Evolutionary conservation across 2,888 invertebrate species (phyloP), one percentile per base, ranked within the genome.

Genomic region (Psococerastis gibbosa): DNA sequence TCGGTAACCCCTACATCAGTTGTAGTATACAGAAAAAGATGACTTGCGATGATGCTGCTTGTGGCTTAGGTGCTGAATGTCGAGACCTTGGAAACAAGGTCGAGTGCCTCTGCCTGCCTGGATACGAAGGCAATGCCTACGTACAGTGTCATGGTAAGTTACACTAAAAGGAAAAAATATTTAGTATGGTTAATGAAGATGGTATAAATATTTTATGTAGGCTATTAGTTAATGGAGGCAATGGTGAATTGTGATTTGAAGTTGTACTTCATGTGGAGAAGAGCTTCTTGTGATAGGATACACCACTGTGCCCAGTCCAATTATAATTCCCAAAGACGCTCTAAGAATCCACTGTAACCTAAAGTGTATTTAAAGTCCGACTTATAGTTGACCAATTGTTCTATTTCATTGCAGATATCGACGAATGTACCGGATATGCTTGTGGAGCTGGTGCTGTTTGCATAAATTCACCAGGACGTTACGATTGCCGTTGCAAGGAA

Each of bases 381-480:
- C 17, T 41, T 43, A 32, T 27, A 9, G 17, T 34, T 43, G 11
- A 43, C 5, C 22, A 42, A 34, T n/a, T 38, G 8, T 11, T 43
- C 13, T 44, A 15, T 44, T 33, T 41, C n/a, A 22, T 15, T 47
- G 50, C 49, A 63, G 66, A 88, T 56, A 71, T 85, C 43, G 78
- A 88, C 55, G 87, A 88, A 62, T 88, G 87, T 56, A 68, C 66
- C 47, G 73, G 73, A 49, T 16, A 32, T 20, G 82, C 82, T 1
- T 85, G 85, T 55, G 87, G 82, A 5, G 70, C 73, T 53, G 82
- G 85, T 58, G 88, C 92, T 1, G 77, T 79, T 34, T 94, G 94
- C 56, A 79, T 89, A 49, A 92, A 94, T 58, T 82, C 83, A 0
- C 73, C 78, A 11, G 92, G 92, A 43, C 78, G 81, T 53, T 92